Conservation (phyloP, 2,113 vertebrate genomes). For the Oostethus manadensis region DNA sequence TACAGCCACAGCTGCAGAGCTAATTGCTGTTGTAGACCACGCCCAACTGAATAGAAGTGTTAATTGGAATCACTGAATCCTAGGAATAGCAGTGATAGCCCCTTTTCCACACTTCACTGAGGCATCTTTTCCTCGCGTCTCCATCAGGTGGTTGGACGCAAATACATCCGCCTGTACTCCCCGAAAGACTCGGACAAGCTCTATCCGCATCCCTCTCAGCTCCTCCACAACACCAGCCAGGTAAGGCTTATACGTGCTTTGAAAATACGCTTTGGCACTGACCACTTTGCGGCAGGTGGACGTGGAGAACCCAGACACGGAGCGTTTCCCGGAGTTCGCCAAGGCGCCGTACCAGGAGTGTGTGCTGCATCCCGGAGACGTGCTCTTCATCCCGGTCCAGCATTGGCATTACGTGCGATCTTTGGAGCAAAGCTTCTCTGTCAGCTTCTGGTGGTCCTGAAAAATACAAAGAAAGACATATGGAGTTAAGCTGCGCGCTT, state of each 20-base stretch:
- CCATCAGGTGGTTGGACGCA: constrained; percentile 85
- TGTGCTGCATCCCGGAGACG: constrained; percentile 82
- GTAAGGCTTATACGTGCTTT: constrained; percentile 61
- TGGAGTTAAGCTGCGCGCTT: background rate
- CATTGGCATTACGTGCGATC: constrained; percentile 92
- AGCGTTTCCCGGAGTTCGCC: constrained; percentile 81
- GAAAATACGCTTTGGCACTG: constrained; percentile 5
- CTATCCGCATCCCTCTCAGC: constrained; percentile 84
- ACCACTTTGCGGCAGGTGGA: constrained; percentile 75
- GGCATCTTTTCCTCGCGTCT: constrained; percentile 11
- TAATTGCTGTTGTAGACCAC: too few relatives aligned
- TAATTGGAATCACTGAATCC: too few relatives aligned
- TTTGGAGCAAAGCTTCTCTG: constrained; percentile 88
- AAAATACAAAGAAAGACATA: background rate
- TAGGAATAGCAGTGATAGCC: too few relatives aligned
- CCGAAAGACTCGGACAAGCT: constrained; percentile 79
- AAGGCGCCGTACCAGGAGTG: constrained; percentile 80
- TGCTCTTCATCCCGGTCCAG: constrained; percentile 85
- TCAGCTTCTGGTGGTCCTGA: constrained; percentile 98
- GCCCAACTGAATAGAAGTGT: too few relatives aligned
- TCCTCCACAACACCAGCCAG: constrained; percentile 96
- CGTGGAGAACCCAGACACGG: constrained; percentile 81
- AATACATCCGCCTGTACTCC: constrained; percentile 86
- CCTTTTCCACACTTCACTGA: too few relatives aligned
- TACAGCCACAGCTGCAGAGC: too few relatives aligned